phyloP scores from a whole-genome alignment of 2,797 vertebrate species.

The Diplodus sargus region DNA sequence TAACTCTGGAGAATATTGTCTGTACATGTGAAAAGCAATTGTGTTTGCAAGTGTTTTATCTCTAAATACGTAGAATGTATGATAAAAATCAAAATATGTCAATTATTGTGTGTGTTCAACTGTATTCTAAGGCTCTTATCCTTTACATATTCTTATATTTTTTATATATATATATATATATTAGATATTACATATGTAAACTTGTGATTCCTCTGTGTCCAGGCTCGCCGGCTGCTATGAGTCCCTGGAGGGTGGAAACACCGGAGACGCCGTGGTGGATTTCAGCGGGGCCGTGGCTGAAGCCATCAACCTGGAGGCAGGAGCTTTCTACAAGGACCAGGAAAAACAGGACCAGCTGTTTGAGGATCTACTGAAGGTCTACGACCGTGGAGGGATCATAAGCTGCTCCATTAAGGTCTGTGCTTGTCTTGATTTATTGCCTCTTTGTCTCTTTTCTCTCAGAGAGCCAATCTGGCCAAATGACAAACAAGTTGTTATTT shows the following conservation, averaged over 20 bases:
- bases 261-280: constrained; percentile 94
- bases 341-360: constrained; percentile 87
- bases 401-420: constrained; percentile 92
- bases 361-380: constrained; percentile 89
- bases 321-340: constrained; percentile 71
- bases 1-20: too few relatives aligned
- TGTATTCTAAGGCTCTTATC: background rate
- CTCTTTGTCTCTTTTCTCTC: background rate
- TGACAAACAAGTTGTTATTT: background rate
- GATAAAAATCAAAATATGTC: background rate
- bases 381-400: constrained; percentile 90
- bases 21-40: background rate
- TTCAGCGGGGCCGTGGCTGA: constrained; percentile 94
- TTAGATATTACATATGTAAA: background rate
- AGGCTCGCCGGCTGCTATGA: constrained; percentile 94
- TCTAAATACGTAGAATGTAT: too few relatives aligned
- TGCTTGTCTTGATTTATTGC: background rate
- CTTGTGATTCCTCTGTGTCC: constrained; percentile 14
- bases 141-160: too few relatives aligned
- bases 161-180: too few relatives aligned
- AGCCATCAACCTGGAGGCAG: constrained; percentile 83
- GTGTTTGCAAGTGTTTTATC: background rate
- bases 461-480: background rate
- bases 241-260: constrained; percentile 92
- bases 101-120: background rate